phyloP scores from a whole-genome alignment of 1,140 invertebrate species.

The Heliconius hewitsoni region DNA sequence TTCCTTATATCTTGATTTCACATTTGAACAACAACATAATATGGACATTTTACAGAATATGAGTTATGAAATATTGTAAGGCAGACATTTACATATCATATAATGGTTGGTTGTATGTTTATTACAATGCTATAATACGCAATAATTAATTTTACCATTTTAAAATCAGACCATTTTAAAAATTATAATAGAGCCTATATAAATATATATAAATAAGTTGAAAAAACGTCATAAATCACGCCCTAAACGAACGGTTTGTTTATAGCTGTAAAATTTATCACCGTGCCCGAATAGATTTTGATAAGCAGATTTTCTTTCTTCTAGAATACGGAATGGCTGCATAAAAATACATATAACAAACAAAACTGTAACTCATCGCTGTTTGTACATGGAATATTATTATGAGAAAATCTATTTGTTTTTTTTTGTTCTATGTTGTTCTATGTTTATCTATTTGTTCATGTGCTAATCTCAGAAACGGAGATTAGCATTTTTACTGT shows the following conservation, averaged over 20 bases:
- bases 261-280: conserved; percentile 31
- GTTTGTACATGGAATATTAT: no score
- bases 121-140: neutral
- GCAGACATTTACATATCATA: neutral
- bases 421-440: no score
- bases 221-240: conserved; percentile 15
- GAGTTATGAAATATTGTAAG: neutral
- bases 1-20: conserved; percentile 8
- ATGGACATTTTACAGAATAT: neutral
- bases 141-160: neutral
- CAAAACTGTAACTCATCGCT: no score
- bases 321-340: conserved; percentile 17
- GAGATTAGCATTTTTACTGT: no score
- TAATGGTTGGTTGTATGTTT: neutral
- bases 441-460: no score
- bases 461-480: no score
- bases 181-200: neutral
- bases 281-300: conserved; percentile 18
- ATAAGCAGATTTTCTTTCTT: conserved; percentile 1
- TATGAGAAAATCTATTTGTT: no score
- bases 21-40: neutral
- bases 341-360: neutral
- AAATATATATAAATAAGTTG: neutral
- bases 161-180: no score
- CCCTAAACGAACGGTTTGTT: conserved; percentile 27